These are phyloP conservation scores for Plagodis dolabraria DNA, from an alignment of 2,888 invertebrate genomes.

Conservation along the genomic window DNA sequence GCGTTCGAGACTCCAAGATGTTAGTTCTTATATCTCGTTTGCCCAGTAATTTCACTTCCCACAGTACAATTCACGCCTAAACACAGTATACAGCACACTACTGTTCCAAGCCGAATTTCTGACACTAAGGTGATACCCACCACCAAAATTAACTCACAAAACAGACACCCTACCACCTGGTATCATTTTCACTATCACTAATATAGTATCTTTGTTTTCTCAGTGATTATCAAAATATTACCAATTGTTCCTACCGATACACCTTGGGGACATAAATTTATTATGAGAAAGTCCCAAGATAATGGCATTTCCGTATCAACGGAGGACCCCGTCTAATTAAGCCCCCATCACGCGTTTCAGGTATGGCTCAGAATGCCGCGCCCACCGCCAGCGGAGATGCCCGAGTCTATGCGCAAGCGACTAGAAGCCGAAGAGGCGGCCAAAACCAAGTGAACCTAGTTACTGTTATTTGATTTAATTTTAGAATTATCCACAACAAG, in stretches of 20 bases:
- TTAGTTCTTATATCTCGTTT: too few relatives aligned
- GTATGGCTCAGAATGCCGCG: constrained; percentile 93
- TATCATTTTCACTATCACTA: too few relatives aligned
- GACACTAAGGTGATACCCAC: too few relatives aligned
- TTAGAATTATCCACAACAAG: constrained; percentile 14
- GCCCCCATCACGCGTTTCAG: constrained; percentile 49
- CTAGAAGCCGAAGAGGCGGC: constrained; percentile 76
- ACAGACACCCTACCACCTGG: too few relatives aligned
- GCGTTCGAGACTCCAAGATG: too few relatives aligned
- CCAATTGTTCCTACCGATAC: constrained; percentile 78
- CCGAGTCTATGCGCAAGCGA: constrained; percentile 93
- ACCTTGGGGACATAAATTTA: constrained; percentile 54
- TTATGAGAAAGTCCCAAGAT: constrained; percentile 49
- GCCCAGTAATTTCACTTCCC: too few relatives aligned
- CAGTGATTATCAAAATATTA: constrained; percentile 62
- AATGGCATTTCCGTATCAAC: not conserved
- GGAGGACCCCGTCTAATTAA: not conserved
- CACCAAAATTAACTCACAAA: too few relatives aligned
- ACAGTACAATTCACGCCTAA: too few relatives aligned
- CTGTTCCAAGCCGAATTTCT: too few relatives aligned
- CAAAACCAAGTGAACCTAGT: constrained; percentile 61
- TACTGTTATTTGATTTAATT: constrained; percentile 20
- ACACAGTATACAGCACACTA: too few relatives aligned
- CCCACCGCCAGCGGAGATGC: constrained; percentile 98
- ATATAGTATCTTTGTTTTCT: too few relatives aligned